Percentiles rank a stretch among this genome's conserved stretches.
phyloP scores from a whole-genome alignment of 2,888 invertebrate genomes.

The Pachycephus smyrnensis region DNA sequence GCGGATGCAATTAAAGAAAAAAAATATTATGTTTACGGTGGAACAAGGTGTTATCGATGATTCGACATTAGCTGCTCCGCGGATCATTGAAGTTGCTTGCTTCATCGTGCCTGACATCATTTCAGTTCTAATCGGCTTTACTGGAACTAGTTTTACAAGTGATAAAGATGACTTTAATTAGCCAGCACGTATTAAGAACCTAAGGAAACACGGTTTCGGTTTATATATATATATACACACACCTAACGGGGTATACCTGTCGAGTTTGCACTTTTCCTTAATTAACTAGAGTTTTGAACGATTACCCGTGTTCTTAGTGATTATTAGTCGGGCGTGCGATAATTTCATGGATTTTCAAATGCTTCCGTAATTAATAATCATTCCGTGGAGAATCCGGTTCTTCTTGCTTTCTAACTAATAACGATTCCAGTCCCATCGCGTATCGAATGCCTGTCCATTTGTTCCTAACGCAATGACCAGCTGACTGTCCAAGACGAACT shows the following conservation, averaged over 20 bases:
- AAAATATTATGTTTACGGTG: neutral
- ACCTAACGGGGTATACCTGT: neutral
- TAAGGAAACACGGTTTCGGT: neutral
- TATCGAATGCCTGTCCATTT: neutral
- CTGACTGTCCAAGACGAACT: neutral
- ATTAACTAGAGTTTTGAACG: neutral
- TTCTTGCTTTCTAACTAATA: constrained; percentile 58
- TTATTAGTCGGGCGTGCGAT: neutral
- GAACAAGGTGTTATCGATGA: neutral
- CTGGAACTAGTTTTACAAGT: constrained; percentile 26
- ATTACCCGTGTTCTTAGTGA: neutral
- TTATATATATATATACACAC: neutral
- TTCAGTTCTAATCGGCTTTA: constrained; percentile 10
- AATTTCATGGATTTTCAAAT: constrained; percentile 24
- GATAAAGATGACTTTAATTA: constrained; percentile 13
- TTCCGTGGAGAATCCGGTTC: constrained; percentile 47
- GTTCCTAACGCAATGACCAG: neutral
- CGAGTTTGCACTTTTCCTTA: constrained; percentile 9
- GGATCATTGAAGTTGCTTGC: neutral
- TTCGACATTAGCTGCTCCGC: neutral
- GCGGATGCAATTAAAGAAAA: neutral
- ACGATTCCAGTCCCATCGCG: constrained; percentile 51
- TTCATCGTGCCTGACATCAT: constrained; percentile 12
- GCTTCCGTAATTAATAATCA: constrained; percentile 55
- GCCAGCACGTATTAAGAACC: neutral